Conservation (phyloP, 1,140 invertebrate genomes). For the Dendroctonus ponderosae region DNA sequence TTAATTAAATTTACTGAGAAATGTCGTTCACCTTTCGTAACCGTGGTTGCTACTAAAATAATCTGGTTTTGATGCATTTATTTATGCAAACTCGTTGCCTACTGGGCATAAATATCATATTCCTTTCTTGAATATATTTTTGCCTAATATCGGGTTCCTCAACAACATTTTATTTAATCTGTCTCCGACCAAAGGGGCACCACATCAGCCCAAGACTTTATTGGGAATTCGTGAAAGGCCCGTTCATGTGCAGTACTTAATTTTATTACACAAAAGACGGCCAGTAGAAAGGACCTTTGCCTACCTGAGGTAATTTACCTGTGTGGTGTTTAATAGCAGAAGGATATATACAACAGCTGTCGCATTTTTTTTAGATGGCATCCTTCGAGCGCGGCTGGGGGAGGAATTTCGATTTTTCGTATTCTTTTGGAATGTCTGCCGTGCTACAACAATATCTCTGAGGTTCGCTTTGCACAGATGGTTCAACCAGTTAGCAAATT, state of each 20-base stretch:
- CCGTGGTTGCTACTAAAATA: neutral
- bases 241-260: slow-evolving; percentile 20
- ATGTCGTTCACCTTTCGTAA: neutral
- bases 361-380: slow-evolving; percentile 14
- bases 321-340: neutral
- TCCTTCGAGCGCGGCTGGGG: slow-evolving; percentile 13
- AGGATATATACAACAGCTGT: slow-evolving; percentile 19
- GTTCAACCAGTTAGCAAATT: too few species aligned
- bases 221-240: neutral
- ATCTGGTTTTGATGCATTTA: neutral
- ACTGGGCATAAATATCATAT: slow-evolving; percentile 1
- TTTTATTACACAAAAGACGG: slow-evolving; percentile 29
- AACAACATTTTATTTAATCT: neutral
- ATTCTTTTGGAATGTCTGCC: too few species aligned
- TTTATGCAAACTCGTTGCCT: neutral
- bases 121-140: neutral
- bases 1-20: neutral
- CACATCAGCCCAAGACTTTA: neutral
- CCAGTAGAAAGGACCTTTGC: slow-evolving; percentile 12
- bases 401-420: slow-evolving; percentile 1
- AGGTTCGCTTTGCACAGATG: too few species aligned
- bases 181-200: neutral
- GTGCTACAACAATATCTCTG: too few species aligned
- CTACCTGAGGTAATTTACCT: slow-evolving; percentile 32
- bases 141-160: neutral